Evolutionary conservation across 2,113 vertebrate species (phyloP), one percentile per base, ranked within the genome.

Genomic region (Pholis gunnellus): DNA sequence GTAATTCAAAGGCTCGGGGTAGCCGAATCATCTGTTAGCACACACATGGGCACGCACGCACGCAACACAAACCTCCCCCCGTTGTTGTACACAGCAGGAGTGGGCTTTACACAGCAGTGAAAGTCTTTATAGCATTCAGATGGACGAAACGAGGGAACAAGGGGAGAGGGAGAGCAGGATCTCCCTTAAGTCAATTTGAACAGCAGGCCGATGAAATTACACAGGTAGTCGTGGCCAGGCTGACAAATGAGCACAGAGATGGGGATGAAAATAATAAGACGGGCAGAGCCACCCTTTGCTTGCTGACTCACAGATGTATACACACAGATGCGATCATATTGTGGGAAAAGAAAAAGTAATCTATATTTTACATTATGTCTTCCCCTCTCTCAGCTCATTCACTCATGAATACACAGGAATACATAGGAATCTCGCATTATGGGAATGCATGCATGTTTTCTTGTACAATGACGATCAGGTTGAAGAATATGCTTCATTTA

Each of bases 131-230:
- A 82, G 90, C 85, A 89, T 92, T 92, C 81, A 86, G 78, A 86
- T 90, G 83, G 90, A 90, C 76, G 44, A 80, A 89, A 82, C 4
- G 27, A 71, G 42, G 72, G 84, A 90, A 82, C 44, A 81, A 73
- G 72, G 87, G 82, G 87, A 65, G 78, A 67, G 80, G 81, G 81
- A 69, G 82, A 89, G 81, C 81, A 66, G 90, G 88, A 91, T 92
- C 89, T 86, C 83, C 89, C 86, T 79, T 90, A 93, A 94, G 92
- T 95, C 93, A 93, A 93, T 95, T 91, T 93, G 89, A 95, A 94
- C 87, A 91, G 87, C 84, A 61, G 89, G 87, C 88, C 74, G 75
- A 94, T 93, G 89, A 94, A 94, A 96, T 95, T 94, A 93, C 88
- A 87, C 84, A 91, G 87, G 86, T 82, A 92, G 90, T 83, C 48